These are phyloP conservation scores for Lampris megalopsis DNA, from an alignment of 2,113 vertebrate genomes.

Conservation along the genomic window DNA sequence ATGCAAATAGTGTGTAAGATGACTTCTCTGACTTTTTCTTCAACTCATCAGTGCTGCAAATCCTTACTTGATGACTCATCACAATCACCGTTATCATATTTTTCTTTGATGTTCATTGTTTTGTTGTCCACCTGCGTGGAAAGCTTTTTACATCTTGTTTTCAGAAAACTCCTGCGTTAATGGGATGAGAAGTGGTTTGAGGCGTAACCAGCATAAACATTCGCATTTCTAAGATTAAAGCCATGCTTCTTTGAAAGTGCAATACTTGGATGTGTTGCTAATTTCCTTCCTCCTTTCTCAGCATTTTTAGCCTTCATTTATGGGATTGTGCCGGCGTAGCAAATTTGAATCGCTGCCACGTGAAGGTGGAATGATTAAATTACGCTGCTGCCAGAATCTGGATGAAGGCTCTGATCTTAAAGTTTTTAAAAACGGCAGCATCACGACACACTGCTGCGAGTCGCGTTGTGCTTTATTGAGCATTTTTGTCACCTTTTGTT, in stretches of 20 bases:
- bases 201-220: slow-evolving; percentile 61
- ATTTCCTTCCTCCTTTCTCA: slow-evolving; percentile 55
- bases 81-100: slow-evolving; percentile 30
- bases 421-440: slow-evolving; percentile 38
- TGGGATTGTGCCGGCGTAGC: slow-evolving; percentile 41
- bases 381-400: slow-evolving; percentile 25
- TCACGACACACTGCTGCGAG: slow-evolving; percentile 7
- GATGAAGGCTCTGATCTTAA: slow-evolving; percentile 55
- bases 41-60: background rate
- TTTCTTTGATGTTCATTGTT: slow-evolving; percentile 68
- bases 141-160: slow-evolving; percentile 43
- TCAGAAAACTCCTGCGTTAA: slow-evolving; percentile 49
- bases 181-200: slow-evolving; percentile 66
- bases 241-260: slow-evolving; percentile 56
- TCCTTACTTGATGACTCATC: slow-evolving; percentile 54
- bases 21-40: slow-evolving; percentile 5
- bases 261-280: slow-evolving; percentile 61
- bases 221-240: slow-evolving; percentile 74
- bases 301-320: slow-evolving; percentile 54
- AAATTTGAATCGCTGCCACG: slow-evolving; percentile 29
- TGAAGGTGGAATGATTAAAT: slow-evolving; percentile 14
- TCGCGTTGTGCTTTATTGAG: slow-evolving; percentile 53
- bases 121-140: slow-evolving; percentile 23
- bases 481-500: slow-evolving; percentile 8
- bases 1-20: slow-evolving; percentile 28